A percentile compares a stretch with the other conserved stretches of the same genome.
These are phyloP conservation scores for Muraenolepis orangiensis DNA, from an alignment of 2,797 vertebrate genomes.

Conservation along the genomic window DNA sequence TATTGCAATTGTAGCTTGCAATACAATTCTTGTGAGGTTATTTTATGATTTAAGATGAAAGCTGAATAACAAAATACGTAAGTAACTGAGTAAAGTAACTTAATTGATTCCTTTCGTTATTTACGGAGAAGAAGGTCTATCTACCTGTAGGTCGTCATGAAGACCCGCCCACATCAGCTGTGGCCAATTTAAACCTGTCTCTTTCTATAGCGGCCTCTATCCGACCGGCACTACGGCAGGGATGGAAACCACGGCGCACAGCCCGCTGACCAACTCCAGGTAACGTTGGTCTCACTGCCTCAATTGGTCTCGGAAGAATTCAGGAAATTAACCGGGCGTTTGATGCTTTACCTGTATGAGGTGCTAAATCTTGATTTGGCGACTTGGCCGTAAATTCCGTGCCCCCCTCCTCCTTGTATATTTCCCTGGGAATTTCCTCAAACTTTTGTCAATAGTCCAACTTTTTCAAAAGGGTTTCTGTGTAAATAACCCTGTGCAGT, in stretches of 20 bases:
- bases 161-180: constrained; percentile 69
- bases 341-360: neutral
- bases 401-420: neutral
- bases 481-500: neutral
- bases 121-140: neutral
- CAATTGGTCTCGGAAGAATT: neutral
- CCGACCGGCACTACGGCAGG: neutral
- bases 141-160: neutral
- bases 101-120: neutral
- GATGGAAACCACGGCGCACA: constrained; percentile 59
- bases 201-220: neutral
- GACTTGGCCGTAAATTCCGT: no score
- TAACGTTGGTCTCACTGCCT: constrained; percentile 15
- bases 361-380: no score
- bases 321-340: neutral
- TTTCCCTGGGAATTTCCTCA: neutral
- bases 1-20: no score
- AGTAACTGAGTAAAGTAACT: neutral
- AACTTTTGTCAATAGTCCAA: neutral
- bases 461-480: neutral
- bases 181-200: constrained; percentile 57
- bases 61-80: neutral
- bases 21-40: neutral
- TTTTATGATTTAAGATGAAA: neutral
- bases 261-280: constrained; percentile 67